Conservation (phyloP, 2,888 invertebrate genomes). For the Drosophila diplacantha region DNA sequence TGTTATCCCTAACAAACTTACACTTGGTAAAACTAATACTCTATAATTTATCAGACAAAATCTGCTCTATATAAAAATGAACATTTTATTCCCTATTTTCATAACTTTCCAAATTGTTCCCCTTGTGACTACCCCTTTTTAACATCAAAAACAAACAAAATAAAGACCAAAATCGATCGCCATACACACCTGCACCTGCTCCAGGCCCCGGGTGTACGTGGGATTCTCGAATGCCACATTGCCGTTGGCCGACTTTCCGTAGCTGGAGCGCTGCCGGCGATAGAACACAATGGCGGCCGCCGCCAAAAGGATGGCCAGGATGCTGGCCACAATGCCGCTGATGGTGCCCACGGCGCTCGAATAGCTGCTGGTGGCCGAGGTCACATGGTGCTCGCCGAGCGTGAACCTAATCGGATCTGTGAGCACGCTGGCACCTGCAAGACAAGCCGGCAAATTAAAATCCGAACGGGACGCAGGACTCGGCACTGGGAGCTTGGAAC, state of each 20-base stretch:
- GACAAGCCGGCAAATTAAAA: conserved; percentile 55
- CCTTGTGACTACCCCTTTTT: neutral
- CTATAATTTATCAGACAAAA: neutral
- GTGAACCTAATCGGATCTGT: conserved; percentile 86
- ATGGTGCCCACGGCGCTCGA: conserved; percentile 77
- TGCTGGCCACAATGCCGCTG: conserved; percentile 77
- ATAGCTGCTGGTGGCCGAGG: conserved; percentile 81
- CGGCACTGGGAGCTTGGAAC: neutral
- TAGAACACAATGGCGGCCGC: conserved; percentile 77
- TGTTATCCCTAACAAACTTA: neutral
- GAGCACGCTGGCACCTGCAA: conserved; percentile 84
- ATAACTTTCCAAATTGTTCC: neutral
- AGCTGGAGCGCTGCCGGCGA: conserved; percentile 74
- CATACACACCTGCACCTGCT: conserved; percentile 84
- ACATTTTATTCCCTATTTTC: neutral
- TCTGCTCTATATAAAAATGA: neutral
- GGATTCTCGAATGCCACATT: conserved; percentile 90
- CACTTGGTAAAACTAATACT: neutral
- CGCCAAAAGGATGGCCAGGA: conserved; percentile 76
- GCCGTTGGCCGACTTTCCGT: conserved; percentile 80
- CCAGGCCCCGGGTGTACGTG: conserved; percentile 87
- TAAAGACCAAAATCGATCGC: conserved; percentile 20
- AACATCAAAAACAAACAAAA: conserved; percentile 7
- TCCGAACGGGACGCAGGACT: conserved; percentile 7
- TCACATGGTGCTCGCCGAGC: conserved; percentile 85